These are phyloP conservation scores for Ceratina calcarata DNA, from an alignment of 1,140 invertebrate species.

Conservation along the genomic window DNA sequence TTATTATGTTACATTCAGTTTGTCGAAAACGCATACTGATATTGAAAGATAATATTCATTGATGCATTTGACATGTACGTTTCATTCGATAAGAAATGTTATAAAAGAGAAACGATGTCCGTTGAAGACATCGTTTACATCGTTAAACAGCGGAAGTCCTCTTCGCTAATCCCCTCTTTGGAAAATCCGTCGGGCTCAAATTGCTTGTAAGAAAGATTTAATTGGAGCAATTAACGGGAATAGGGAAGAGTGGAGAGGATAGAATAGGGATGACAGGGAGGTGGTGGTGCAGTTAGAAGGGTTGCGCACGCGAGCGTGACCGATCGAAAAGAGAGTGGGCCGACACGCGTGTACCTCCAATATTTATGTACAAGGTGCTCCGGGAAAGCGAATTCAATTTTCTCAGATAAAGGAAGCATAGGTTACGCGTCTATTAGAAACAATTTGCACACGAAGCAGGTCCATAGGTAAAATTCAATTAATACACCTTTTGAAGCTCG, in stretches of 20 bases:
- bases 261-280: slow-evolving; percentile 46
- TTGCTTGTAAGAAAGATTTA: slow-evolving; percentile 71
- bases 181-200: slow-evolving; percentile 62
- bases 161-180: not conserved
- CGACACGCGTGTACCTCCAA: slow-evolving; percentile 23
- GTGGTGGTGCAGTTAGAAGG: slow-evolving; percentile 44
- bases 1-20: not conserved
- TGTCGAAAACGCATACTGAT: no score
- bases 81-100: not conserved
- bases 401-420: no score
- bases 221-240: slow-evolving; percentile 71
- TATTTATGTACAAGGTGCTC: slow-evolving; percentile 36
- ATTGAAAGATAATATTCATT: no score
- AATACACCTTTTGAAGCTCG: not conserved
- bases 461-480: slow-evolving; percentile 12
- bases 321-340: slow-evolving; percentile 40
- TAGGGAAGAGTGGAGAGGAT: slow-evolving; percentile 3
- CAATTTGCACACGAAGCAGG: not conserved
- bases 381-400: not conserved
- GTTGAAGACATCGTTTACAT: not conserved
- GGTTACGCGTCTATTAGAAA: not conserved
- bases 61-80: not conserved
- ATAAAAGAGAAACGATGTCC: not conserved
- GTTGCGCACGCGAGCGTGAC: slow-evolving; percentile 18
- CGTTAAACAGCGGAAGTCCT: not conserved